A percentile compares a stretch with the other conserved stretches of the same genome.
Conservation (phyloP, 2,797 vertebrate genomes). For the Schizopygopsis malacanthus region DNA sequence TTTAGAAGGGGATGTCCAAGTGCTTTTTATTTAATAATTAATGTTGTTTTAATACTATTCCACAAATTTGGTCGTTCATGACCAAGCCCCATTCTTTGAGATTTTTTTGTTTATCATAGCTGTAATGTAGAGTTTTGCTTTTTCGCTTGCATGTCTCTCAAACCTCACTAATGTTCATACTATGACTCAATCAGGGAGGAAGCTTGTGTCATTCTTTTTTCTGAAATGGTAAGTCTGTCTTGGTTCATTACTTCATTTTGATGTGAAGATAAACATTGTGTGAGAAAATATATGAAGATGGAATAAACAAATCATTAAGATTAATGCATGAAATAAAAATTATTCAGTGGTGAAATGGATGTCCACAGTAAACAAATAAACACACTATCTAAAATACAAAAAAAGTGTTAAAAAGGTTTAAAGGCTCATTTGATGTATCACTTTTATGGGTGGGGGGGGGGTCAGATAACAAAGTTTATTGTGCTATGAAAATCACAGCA, state of each 20-base stretch:
- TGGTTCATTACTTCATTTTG: conserved; percentile 39
- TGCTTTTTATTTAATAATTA: not conserved
- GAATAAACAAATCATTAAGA: conserved; percentile 6
- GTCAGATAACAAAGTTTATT: not conserved
- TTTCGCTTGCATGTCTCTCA: not conserved
- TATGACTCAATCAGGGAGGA: conserved; percentile 2
- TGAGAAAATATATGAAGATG: not conserved
- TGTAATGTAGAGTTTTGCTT: not conserved
- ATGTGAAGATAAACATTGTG: conserved; percentile 29
- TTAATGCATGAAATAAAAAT: conserved; percentile 22
- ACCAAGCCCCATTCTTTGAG: not conserved
- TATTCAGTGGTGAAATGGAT: not conserved
- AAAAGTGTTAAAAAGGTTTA: not conserved
- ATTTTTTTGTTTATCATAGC: not conserved
- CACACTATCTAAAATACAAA: not conserved
- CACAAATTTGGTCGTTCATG: not conserved
- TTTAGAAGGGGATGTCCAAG: not conserved
- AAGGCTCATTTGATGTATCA: not conserved
- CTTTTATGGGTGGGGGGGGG: not conserved
- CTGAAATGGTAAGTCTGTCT: conserved; percentile 11
- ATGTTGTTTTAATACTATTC: not conserved
- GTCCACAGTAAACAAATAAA: not conserved
- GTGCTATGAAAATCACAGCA: not conserved
- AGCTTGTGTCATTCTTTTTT: not conserved
- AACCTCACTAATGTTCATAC: not conserved